Evolutionary conservation across 2,797 vertebrate genomes (phyloP), one percentile per base, ranked within the genome.

Genomic region (Leptodactylus fallax): DNA sequence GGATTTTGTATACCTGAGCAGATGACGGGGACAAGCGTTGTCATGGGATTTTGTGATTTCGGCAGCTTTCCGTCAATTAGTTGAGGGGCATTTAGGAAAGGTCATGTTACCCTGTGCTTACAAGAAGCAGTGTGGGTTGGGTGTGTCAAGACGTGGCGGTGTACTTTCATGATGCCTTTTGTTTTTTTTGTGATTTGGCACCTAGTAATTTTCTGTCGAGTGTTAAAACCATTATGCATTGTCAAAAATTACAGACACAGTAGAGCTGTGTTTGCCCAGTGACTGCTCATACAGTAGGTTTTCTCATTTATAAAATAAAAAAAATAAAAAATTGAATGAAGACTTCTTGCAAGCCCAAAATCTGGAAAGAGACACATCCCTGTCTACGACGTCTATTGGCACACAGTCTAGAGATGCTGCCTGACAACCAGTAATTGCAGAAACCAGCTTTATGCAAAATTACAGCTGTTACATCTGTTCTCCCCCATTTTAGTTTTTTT

Each of bases 101-200:
- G 84, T 78, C 60, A 61, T 4, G 47, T 60, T 69, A 78, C 81
- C 71, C 69, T 55, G 36, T 27, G n/a, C 47, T 72, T 88, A 47
- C 74, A 12, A 49, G 27, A 69, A 71, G 9, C 49, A 9, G 13
- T 55, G 5, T 27, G 14, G 55, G 9, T 12, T 19, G 25, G 6
- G 65, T 7, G 53, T 79, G 60, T 86, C 19, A 49, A 21, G 81
- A 51, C 36, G 14, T 27, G 21, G 19, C 21, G 19, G 79, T 17
- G 14, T 23, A 8, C 13, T 47, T 17, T 60, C 4, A 51, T 76
- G 55, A 45, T 14, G 21, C 67, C 65, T 82, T 51, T 82, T 51
- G n/a, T 17, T 2, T 7, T 69, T 55, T 58, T 47, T 74, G 12
- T 3, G 25, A 36, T 49, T 80, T 47, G 3, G 60, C n/a, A 13